Evolutionary conservation across 2,797 vertebrate genomes (phyloP).

Genomic region (Tachyglossus aculeatus): DNA sequence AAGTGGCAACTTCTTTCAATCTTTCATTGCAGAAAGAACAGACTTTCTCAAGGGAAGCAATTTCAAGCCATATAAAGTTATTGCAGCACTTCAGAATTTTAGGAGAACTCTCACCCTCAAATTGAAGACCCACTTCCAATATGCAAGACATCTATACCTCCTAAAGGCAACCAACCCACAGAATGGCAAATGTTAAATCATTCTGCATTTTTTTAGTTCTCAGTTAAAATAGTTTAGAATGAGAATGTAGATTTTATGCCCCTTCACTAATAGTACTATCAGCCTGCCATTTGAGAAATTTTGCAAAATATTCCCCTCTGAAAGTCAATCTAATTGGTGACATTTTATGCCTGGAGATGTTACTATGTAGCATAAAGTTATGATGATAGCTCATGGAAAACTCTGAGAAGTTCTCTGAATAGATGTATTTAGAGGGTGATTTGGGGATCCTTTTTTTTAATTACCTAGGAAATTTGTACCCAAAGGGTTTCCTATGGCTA

Average conservation of each 20-base stretch:
- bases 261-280: constrained; percentile 30
- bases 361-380: constrained; percentile 7
- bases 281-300: constrained; percentile 48
- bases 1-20: constrained; percentile 54
- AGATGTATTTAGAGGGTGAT: background rate
- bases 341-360: constrained; percentile 29
- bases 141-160: constrained; percentile 7
- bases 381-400: background rate
- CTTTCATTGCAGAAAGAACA: constrained; percentile 52
- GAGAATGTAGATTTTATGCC: constrained; percentile 48
- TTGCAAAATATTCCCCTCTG: constrained; percentile 39
- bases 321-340: constrained; percentile 4
- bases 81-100: constrained; percentile 56
- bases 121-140: constrained; percentile 17
- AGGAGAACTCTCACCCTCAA: constrained; percentile 57
- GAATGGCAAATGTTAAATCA: constrained; percentile 58
- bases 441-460: background rate
- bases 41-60: constrained; percentile 33
- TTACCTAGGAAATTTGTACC: constrained; percentile 7
- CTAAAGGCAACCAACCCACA: constrained; percentile 6
- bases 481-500: too few relatives aligned
- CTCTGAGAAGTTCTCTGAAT: background rate
- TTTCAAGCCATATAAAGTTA: constrained; percentile 65
- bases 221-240: constrained; percentile 42
- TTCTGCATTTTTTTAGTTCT: constrained; percentile 39